A percentile compares a stretch with the other conserved stretches of the same genome.
Conservation (phyloP, 1,140 invertebrate species). For the Protaetia brevitarsis region DNA sequence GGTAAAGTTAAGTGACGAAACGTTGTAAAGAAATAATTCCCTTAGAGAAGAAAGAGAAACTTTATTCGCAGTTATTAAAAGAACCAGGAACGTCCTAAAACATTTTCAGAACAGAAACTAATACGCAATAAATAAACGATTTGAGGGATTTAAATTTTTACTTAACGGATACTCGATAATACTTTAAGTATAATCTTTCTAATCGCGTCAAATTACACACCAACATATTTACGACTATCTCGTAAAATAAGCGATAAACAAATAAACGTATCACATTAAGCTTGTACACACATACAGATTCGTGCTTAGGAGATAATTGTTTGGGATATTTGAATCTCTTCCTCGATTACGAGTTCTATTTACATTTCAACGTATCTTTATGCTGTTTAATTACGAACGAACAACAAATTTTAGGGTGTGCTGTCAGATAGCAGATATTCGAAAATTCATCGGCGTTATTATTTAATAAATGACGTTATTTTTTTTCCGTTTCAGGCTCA, state of each 20-base stretch:
- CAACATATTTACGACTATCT: not conserved
- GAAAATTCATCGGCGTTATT: constrained; percentile 3
- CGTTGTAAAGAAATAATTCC: no score
- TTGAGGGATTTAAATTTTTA: no score
- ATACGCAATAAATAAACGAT: no score
- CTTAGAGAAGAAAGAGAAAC: no score
- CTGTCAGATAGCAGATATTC: not conserved
- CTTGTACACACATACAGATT: not conserved
- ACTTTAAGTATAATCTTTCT: not conserved
- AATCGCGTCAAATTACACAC: not conserved
- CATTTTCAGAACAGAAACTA: no score
- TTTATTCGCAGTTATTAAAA: no score
- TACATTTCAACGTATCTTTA: not conserved
- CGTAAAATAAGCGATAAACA: not conserved
- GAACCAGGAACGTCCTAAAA: no score
- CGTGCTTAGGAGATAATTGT: not conserved
- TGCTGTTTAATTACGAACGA: not conserved
- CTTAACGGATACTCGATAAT: not conserved
- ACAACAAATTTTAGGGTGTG: constrained; percentile 4
- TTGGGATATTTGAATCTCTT: not conserved
- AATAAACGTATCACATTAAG: not conserved
- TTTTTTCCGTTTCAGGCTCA: not conserved
- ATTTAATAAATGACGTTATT: constrained; percentile 1
- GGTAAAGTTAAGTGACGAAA: no score
- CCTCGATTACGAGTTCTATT: not conserved